phyloP scores from a whole-genome alignment of 2,888 invertebrate genomes.

The Homarus gammarus region DNA sequence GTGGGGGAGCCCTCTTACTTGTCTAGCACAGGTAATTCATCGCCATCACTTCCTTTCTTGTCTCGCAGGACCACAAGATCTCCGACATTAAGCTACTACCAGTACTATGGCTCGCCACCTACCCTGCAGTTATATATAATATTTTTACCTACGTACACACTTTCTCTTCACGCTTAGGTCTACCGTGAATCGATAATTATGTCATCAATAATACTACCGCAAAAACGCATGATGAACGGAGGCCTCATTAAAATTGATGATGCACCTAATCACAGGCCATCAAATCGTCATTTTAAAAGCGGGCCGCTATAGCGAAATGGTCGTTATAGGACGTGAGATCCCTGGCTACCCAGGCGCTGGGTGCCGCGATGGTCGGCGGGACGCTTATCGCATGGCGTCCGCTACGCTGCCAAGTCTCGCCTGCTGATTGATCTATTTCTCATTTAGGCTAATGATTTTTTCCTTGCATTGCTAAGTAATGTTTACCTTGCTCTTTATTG shows the following conservation, averaged over 20 bases:
- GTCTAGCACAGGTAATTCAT: too few relatives aligned
- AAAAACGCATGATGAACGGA: conserved; percentile 46
- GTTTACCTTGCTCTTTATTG: background rate
- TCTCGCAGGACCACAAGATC: too few relatives aligned
- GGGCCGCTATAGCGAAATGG: conserved; percentile 63
- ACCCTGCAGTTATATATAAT: background rate
- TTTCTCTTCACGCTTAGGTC: background rate
- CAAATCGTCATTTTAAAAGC: conserved; percentile 72
- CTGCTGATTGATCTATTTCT: conserved; percentile 16
- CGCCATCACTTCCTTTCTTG: too few relatives aligned
- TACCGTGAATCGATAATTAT: conserved; percentile 47
- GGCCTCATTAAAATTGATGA: conserved; percentile 67
- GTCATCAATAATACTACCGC: conserved; percentile 62
- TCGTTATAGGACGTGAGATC: conserved; percentile 61
- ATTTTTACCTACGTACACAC: background rate
- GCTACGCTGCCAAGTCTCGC: conserved; percentile 41
- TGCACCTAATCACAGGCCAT: conserved; percentile 68
- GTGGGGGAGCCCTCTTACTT: too few relatives aligned
- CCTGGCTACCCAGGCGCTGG: conserved; percentile 32
- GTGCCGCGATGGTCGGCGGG: conserved; percentile 37
- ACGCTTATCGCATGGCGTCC: conserved; percentile 29
- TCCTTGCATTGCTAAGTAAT: background rate
- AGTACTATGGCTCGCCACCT: background rate
- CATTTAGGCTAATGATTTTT: background rate
- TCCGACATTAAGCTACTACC: conserved; percentile 5